Percentiles rank a stretch among this genome's conserved stretches.
These are phyloP conservation scores for Nesidiocoris tenuis DNA, from an alignment of 2,888 invertebrate genomes.

Conservation along the genomic window DNA sequence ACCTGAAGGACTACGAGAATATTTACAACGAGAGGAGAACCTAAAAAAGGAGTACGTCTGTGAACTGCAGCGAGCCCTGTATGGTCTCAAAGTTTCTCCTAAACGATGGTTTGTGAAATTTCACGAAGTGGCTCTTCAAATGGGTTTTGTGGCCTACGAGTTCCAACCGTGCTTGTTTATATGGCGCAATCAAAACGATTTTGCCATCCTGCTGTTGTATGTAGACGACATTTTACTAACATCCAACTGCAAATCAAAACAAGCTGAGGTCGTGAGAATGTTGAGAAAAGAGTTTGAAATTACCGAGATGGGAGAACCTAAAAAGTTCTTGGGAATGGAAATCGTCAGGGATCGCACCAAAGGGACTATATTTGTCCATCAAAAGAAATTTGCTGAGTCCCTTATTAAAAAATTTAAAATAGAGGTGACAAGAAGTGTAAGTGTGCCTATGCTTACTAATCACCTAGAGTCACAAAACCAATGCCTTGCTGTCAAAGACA, in stretches of 20 bases:
- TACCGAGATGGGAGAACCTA: too few species aligned
- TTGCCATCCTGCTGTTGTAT: not conserved
- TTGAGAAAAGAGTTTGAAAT: not conserved
- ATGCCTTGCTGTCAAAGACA: too few species aligned
- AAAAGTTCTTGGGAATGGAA: too few species aligned
- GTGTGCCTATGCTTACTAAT: not conserved
- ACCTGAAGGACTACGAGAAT: constrained; percentile 2
- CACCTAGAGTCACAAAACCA: not conserved
- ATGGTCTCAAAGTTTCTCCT: constrained; percentile 6
- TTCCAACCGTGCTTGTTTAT: constrained; percentile 11
- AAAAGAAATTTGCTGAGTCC: not conserved
- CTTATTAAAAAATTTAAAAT: not conserved
- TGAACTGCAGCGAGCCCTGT: not conserved
- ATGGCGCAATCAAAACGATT: not conserved
- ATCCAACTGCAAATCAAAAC: not conserved
- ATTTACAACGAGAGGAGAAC: not conserved
- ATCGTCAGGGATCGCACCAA: too few species aligned
- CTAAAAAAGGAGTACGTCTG: not conserved
- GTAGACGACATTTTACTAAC: not conserved
- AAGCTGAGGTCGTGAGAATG: constrained; percentile 1
- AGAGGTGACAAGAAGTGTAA: not conserved
- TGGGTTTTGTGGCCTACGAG: not conserved
- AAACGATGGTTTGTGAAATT: constrained; percentile 23
- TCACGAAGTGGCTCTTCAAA: not conserved
- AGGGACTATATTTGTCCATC: not conserved